A percentile compares a stretch with the other conserved stretches of the same genome.
Conservation (phyloP, 30 jellyfish, hydroid and myxozoan genomes). For the Cassiopea andromeda region DNA sequence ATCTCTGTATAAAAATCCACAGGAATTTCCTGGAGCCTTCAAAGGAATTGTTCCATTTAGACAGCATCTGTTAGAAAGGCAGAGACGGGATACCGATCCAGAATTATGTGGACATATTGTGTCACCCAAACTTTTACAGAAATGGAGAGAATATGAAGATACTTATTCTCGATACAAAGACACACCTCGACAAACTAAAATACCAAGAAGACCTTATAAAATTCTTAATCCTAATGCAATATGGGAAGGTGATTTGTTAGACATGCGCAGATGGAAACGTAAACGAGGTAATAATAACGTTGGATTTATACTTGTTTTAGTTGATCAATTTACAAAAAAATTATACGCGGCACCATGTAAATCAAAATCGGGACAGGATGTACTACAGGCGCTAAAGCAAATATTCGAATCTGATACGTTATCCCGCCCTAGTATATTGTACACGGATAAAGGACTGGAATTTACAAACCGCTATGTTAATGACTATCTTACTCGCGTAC, state of each 20-base stretch:
- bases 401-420: neutral
- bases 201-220: neutral
- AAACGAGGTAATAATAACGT: neutral
- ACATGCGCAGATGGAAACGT: neutral
- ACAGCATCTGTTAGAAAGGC: neutral
- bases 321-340: neutral
- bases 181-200: neutral
- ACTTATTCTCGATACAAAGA: neutral
- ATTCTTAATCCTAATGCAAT: neutral
- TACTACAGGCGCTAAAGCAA: neutral
- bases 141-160: neutral
- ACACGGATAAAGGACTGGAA: neutral
- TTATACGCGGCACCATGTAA: neutral
- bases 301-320: neutral
- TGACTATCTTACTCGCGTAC: neutral
- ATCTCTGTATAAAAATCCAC: neutral
- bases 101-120: neutral
- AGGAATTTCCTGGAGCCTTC: neutral
- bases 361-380: neutral
- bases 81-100: too few relatives aligned
- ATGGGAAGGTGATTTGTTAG: neutral
- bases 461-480: too few relatives aligned
- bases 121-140: neutral
- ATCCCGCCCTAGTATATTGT: neutral
- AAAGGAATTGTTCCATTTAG: neutral